These are phyloP conservation scores for Desmodus rotundus DNA, from an alignment of 2,113 vertebrate genomes.

Conservation along the genomic window DNA sequence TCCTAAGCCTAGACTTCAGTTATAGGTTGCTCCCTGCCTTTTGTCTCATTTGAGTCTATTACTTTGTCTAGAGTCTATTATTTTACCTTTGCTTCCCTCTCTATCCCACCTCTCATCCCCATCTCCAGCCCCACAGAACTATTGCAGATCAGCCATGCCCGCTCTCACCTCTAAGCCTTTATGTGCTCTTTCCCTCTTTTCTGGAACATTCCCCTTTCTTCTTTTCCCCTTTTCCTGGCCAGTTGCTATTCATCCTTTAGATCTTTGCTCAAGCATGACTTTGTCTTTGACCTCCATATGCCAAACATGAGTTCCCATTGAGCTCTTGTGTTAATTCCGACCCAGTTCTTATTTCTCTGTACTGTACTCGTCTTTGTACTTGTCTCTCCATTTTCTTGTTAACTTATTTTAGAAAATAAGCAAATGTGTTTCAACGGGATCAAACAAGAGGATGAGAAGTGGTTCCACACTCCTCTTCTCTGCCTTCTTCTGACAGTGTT, in stretches of 20 bases:
- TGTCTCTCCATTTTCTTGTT: neutral
- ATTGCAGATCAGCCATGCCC: neutral
- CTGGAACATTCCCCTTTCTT: neutral
- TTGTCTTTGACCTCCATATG: neutral
- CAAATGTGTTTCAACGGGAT: neutral
- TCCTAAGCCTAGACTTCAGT: neutral
- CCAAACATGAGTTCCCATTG: neutral
- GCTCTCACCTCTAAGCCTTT: neutral
- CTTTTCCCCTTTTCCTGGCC: neutral
- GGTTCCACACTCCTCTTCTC: neutral
- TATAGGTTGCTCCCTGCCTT: neutral
- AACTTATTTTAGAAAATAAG: slow-evolving; percentile 1
- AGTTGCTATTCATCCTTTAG: neutral
- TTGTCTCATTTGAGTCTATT: neutral
- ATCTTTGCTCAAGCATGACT: neutral
- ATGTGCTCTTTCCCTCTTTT: neutral
- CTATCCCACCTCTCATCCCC: neutral
- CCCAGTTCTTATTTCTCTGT: neutral
- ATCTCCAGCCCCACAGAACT: neutral
- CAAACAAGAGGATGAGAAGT: neutral
- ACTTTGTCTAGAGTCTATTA: neutral
- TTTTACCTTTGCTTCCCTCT: neutral
- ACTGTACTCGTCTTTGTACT: neutral
- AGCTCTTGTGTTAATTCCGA: neutral
- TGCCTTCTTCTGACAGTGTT: neutral